A percentile compares a stretch with the other conserved stretches of the same genome.
Evolutionary conservation across 2,888 invertebrate species (phyloP).

Genomic region (Pocota personata): DNA sequence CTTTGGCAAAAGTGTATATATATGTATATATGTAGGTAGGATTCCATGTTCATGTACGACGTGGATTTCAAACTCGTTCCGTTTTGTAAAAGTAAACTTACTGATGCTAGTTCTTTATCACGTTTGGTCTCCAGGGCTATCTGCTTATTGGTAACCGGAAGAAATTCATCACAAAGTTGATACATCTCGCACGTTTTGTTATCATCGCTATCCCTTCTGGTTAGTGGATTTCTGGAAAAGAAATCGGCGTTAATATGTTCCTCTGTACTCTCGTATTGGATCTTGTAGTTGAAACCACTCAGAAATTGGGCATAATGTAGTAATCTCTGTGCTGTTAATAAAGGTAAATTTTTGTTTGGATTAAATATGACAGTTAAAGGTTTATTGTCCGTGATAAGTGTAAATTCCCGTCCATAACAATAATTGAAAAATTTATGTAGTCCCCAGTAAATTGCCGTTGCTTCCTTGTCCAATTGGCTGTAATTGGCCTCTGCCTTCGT

Average conservation of each 20-base stretch:
- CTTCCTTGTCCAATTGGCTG: no score
- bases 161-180: slow-evolving; percentile 12
- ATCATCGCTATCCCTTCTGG: neutral
- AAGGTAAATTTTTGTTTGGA: slow-evolving; percentile 52
- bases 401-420: slow-evolving; percentile 59
- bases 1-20: no score
- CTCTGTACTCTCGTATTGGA: slow-evolving; percentile 53
- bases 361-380: slow-evolving; percentile 51
- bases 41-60: neutral
- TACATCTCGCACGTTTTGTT: neutral
- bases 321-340: slow-evolving; percentile 57
- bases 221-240: slow-evolving; percentile 14
- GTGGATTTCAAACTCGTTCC: neutral
- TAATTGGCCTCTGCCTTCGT: slow-evolving; percentile 1
- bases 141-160: no score
- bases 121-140: no score
- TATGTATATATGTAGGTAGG: no score
- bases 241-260: slow-evolving; percentile 52
- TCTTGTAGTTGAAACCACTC: slow-evolving; percentile 67
- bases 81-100: no score
- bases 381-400: slow-evolving; percentile 59
- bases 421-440: slow-evolving; percentile 54
- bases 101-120: no score
- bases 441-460: slow-evolving; percentile 7
- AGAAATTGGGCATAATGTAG: slow-evolving; percentile 66